Evolutionary conservation across 2,113 vertebrate genomes (phyloP).

Genomic region (Microtus richardsoni): DNA sequence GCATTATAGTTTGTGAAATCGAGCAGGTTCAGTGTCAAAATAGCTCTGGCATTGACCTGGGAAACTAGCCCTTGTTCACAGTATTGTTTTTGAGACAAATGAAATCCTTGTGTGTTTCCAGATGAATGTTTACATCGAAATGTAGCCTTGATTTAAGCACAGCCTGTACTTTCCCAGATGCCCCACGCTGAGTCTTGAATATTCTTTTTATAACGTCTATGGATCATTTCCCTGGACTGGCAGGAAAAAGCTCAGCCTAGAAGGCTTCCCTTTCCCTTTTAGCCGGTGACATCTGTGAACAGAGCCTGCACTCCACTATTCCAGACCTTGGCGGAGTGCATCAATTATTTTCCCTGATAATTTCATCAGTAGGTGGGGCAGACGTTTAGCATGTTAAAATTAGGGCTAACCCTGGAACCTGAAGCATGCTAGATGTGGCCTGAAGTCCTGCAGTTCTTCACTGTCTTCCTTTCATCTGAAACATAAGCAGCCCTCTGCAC

Average conservation of each 20-base stretch:
- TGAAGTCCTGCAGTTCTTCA: background rate
- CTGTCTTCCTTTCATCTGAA: background rate
- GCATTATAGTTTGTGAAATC: background rate
- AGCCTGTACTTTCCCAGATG: background rate
- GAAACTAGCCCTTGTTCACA: background rate
- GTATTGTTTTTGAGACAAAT: background rate
- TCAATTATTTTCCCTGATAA: background rate
- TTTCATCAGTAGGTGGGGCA: background rate
- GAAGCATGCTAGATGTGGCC: rapidly evolving
- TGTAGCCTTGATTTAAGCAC: background rate
- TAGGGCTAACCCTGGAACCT: background rate
- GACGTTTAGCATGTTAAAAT: background rate
- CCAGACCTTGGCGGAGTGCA: background rate
- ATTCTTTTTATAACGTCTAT: background rate
- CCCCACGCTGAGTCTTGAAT: background rate
- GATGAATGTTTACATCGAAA: background rate
- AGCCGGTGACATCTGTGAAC: background rate
- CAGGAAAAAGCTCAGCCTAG: background rate
- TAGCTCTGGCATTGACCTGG: background rate
- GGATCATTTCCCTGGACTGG: background rate
- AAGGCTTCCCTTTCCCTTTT: background rate
- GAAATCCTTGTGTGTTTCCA: background rate
- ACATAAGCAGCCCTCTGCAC: background rate
- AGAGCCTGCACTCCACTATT: background rate
- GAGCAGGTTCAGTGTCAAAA: background rate